A percentile compares a stretch with the other conserved stretches of the same genome.
These are phyloP conservation scores for Lithophane ornitopus DNA, from an alignment of 2,888 invertebrate genomes.

Conservation along the genomic window DNA sequence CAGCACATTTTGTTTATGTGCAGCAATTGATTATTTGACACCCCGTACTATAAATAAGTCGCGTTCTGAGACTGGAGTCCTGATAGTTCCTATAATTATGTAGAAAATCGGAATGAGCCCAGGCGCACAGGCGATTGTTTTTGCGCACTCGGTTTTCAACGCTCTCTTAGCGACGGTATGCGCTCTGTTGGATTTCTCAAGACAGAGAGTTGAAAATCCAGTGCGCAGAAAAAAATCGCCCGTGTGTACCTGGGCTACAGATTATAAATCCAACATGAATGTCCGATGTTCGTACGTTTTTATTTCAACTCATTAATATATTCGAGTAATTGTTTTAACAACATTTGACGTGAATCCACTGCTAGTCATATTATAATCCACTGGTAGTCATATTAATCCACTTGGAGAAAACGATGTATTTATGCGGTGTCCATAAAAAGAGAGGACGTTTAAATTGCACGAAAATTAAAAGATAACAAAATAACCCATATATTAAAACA, in stretches of 20 bases:
- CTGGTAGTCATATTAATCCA: neutral
- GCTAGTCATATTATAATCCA: too few relatives aligned
- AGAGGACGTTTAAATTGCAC: too few relatives aligned
- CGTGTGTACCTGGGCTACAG: neutral
- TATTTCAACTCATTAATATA: slow-evolving; percentile 50
- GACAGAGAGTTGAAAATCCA: too few relatives aligned
- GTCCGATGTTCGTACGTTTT: slow-evolving; percentile 12
- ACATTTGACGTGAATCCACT: neutral
- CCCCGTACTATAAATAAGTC: neutral
- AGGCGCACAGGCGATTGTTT: too few relatives aligned
- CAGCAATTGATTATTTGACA: neutral
- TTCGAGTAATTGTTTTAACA: slow-evolving; percentile 62
- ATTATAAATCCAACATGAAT: neutral
- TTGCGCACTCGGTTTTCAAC: too few relatives aligned
- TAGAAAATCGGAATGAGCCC: neutral
- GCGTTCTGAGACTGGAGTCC: neutral
- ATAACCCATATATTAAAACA: neutral
- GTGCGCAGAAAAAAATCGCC: too few relatives aligned
- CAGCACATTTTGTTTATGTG: neutral
- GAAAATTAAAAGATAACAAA: neutral
- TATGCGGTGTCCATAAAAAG: neutral
- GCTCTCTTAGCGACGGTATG: too few relatives aligned
- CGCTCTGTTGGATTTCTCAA: too few relatives aligned
- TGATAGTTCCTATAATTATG: neutral
- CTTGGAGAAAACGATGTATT: neutral